A percentile compares a stretch with the other conserved stretches of the same genome.
phyloP scores from a whole-genome alignment of 1,140 invertebrate species.

The Lepidostoma basale region DNA sequence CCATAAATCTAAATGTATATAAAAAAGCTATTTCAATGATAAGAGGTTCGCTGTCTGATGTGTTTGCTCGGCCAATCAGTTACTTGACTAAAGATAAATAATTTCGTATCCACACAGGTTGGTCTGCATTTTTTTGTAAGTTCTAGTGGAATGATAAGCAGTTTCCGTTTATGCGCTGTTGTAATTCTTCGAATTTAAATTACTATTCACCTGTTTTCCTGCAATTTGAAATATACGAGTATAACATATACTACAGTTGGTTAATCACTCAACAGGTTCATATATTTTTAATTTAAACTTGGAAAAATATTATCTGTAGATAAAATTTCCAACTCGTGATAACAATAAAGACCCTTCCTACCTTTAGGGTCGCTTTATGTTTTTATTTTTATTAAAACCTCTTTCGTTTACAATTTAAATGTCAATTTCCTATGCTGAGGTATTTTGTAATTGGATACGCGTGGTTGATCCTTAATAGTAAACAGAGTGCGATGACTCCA shows the following conservation, averaged over 20 bases:
- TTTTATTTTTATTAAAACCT: neutral
- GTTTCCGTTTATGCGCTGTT: neutral
- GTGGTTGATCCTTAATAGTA: constrained; percentile 5
- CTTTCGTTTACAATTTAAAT: neutral
- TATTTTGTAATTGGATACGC: constrained; percentile 18
- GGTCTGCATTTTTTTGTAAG: neutral
- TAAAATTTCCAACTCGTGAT: too few relatives aligned
- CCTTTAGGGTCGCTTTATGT: too few relatives aligned
- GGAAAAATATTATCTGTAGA: too few relatives aligned
- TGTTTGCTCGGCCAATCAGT: neutral
- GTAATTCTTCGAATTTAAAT: constrained; percentile 1
- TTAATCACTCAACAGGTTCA: neutral
- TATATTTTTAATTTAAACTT: too few relatives aligned
- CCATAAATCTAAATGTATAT: too few relatives aligned
- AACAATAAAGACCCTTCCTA: too few relatives aligned
- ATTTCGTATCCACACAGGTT: too few relatives aligned
- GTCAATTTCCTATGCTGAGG: neutral
- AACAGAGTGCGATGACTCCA: neutral
- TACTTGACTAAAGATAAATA: neutral
- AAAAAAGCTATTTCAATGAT: too few relatives aligned
- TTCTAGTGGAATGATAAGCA: neutral
- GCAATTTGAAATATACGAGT: neutral
- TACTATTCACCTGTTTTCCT: neutral
- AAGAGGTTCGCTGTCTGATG: neutral
- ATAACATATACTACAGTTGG: neutral